A percentile compares a stretch with the other conserved stretches of the same genome.
Evolutionary conservation across 2,113 vertebrate genomes (phyloP).

Genomic region (Epinephelus cyanopodus): DNA sequence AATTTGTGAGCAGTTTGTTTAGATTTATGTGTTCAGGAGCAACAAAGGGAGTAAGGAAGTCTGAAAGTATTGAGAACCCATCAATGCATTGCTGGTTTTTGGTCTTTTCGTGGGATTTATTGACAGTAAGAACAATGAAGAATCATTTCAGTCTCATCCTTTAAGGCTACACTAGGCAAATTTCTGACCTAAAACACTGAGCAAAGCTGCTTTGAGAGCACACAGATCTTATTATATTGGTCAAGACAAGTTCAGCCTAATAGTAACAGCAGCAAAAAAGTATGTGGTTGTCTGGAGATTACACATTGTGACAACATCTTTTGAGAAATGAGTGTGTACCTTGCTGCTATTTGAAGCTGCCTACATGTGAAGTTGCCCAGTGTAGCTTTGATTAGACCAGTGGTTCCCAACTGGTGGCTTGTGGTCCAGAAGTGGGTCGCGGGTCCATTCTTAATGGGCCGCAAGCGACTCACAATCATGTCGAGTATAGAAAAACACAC

Average conservation of each 20-base stretch:
- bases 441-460: too few relatives aligned
- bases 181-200: neutral
- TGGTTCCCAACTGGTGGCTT: too few relatives aligned
- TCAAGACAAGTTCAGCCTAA: neutral
- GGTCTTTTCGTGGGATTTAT: conserved; percentile 17
- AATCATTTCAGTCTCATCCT: neutral
- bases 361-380: neutral
- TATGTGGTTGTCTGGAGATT: neutral
- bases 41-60: neutral
- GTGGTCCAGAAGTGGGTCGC: too few relatives aligned
- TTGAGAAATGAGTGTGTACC: neutral
- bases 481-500: too few relatives aligned
- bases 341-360: neutral
- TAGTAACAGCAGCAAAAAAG: neutral
- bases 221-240: neutral
- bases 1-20: too few relatives aligned
- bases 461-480: too few relatives aligned
- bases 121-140: neutral
- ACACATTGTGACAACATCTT: neutral
- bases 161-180: conserved; percentile 2
- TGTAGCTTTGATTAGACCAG: conserved; percentile 23
- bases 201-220: neutral
- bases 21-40: too few relatives aligned
- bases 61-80: neutral
- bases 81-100: neutral